Evolutionary conservation across 1,140 invertebrate genomes (phyloP).

Genomic region (Neodiprion lecontei): DNA sequence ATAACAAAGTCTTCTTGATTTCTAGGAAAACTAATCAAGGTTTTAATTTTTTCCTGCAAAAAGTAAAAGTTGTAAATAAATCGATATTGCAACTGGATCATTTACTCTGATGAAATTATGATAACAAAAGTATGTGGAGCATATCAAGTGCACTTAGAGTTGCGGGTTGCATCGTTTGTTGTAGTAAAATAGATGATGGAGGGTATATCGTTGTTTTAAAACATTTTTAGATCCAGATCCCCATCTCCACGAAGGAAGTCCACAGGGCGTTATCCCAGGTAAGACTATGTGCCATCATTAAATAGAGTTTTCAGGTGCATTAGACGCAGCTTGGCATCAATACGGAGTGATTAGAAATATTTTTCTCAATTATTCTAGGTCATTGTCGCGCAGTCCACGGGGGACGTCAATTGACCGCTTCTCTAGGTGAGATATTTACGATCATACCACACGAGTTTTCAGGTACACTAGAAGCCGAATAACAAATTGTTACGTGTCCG

Average conservation of each 20-base stretch:
- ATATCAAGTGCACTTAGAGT: too few species aligned
- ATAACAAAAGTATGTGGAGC: too few species aligned
- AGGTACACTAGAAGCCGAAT: too few species aligned
- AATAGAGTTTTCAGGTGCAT: conserved; percentile 46
- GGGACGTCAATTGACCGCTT: conserved; percentile 36
- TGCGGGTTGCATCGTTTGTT: too few species aligned
- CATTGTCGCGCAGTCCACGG: conserved; percentile 48
- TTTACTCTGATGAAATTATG: too few species aligned
- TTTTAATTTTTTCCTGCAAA: too few species aligned
- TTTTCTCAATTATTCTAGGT: conserved; percentile 53
- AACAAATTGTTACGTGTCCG: too few species aligned
- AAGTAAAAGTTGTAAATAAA: too few species aligned
- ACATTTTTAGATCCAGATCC: conserved; percentile 53
- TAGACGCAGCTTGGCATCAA: conserved; percentile 27
- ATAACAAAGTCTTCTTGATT: too few species aligned
- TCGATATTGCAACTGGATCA: too few species aligned
- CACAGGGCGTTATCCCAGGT: conserved; percentile 50
- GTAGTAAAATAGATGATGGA: conserved; percentile 15
- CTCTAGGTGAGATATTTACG: conserved; percentile 47
- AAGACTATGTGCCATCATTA: conserved; percentile 34
- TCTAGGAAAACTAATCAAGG: too few species aligned
- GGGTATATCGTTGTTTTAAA: conserved; percentile 44
- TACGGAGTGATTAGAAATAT: conserved; percentile 40
- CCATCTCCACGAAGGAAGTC: conserved; percentile 45
- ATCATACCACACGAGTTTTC: too few species aligned